These are phyloP conservation scores for Acromyrmex echinatior DNA, from an alignment of 1,140 invertebrate species.

Conservation along the genomic window DNA sequence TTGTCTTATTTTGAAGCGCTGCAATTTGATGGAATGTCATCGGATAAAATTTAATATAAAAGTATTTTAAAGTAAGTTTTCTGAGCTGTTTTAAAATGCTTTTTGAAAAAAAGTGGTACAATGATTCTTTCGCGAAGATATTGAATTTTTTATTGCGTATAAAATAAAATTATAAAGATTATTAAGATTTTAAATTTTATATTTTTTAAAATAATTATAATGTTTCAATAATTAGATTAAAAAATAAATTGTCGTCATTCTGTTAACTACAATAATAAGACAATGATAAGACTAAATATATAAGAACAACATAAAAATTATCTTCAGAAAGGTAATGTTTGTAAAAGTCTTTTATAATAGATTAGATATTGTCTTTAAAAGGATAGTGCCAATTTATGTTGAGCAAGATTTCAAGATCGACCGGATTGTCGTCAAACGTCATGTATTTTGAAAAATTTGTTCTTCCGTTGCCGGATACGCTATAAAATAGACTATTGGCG, in stretches of 20 bases:
- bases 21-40: no score
- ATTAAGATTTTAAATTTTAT: background rate
- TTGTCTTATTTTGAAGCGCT: no score
- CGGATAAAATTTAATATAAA: no score
- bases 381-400: background rate
- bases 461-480: constrained; percentile 38
- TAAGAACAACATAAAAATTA: background rate
- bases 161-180: background rate
- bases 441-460: constrained; percentile 53
- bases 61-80: no score
- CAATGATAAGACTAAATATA: background rate
- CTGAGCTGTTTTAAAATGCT: no score
- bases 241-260: background rate
- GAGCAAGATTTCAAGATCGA: background rate
- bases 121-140: no score
- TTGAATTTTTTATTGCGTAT: background rate
- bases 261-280: background rate
- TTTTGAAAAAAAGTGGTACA: no score
- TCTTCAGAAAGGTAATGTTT: background rate
- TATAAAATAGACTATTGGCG: constrained; percentile 53
- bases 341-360: background rate
- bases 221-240: constrained; percentile 1
- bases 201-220: background rate
- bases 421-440: constrained; percentile 35
- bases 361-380: background rate